Conservation (phyloP, 2,888 invertebrate species). For the Carabus problematicus region DNA sequence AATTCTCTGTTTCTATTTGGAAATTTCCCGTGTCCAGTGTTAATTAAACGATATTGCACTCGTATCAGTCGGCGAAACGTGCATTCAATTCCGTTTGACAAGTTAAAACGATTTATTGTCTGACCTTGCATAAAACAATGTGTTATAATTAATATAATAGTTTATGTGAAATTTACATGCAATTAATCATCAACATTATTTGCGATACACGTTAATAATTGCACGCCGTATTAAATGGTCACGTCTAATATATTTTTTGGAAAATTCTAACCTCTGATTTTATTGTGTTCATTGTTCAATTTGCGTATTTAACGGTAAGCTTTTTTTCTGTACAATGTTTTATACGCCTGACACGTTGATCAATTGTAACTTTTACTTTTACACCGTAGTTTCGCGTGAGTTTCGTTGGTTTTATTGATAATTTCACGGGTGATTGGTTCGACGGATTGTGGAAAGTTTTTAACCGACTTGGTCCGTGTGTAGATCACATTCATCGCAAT, state of each 20-base stretch:
- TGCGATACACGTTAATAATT: too few relatives aligned
- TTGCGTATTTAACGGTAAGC: background rate
- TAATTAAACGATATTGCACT: background rate
- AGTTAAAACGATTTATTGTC: slow-evolving; percentile 7
- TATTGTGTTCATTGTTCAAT: slow-evolving; percentile 22
- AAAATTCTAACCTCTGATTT: background rate
- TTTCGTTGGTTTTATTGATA: slow-evolving; percentile 5
- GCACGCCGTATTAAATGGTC: background rate
- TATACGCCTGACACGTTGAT: background rate
- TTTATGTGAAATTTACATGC: too few relatives aligned
- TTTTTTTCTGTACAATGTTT: background rate
- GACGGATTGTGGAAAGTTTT: slow-evolving; percentile 7
- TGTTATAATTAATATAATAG: slow-evolving; percentile 3
- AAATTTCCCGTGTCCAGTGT: background rate
- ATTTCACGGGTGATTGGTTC: background rate
- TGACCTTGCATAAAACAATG: slow-evolving; percentile 32
- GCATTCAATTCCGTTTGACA: slow-evolving; percentile 16
- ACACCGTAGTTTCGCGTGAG: too few relatives aligned
- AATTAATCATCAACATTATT: too few relatives aligned
- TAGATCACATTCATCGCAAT: slow-evolving; percentile 62
- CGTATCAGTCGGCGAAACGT: background rate
- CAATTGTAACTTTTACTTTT: too few relatives aligned
- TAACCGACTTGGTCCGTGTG: background rate
- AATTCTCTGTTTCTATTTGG: slow-evolving; percentile 20
- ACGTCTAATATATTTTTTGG: background rate